Conservation (phyloP, 2,888 invertebrate genomes). For the Metalampra italica region DNA sequence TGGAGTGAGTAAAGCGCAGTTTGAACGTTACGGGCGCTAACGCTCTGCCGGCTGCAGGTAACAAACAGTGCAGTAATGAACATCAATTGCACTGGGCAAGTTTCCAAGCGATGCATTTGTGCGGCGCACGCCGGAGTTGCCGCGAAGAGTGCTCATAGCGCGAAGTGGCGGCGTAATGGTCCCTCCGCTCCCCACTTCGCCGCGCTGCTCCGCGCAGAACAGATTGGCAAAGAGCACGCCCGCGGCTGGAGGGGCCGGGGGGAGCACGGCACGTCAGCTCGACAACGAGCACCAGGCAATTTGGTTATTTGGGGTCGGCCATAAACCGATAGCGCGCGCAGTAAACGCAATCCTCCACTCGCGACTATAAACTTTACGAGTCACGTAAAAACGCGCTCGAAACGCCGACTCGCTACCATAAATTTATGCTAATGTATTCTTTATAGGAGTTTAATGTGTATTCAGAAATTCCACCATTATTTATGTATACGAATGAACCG, state of each 20-base stretch:
- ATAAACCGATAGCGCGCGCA: constrained; percentile 75
- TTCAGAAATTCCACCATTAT: constrained; percentile 78
- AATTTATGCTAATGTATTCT: constrained; percentile 80
- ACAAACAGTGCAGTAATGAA: constrained; percentile 50
- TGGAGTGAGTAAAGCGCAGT: constrained; percentile 5
- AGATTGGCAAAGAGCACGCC: constrained; percentile 22
- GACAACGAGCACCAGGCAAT: constrained; percentile 64
- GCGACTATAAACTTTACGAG: constrained; percentile 79
- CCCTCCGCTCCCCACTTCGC: too few relatives aligned
- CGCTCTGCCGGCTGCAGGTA: constrained; percentile 30
- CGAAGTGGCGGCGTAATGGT: constrained; percentile 39
- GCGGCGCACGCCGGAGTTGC: constrained; percentile 35
- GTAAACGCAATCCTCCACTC: constrained; percentile 78
- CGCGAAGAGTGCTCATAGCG: constrained; percentile 42
- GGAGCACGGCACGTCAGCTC: constrained; percentile 36
- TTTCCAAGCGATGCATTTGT: constrained; percentile 52
- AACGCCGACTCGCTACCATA: constrained; percentile 76
- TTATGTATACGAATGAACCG: constrained; percentile 78
- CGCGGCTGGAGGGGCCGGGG: constrained; percentile 13
- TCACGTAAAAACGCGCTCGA: constrained; percentile 78
- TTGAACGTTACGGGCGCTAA: constrained; percentile 14
- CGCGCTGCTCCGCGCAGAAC: constrained; percentile 21
- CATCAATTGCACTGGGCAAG: constrained; percentile 57
- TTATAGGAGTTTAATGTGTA: constrained; percentile 79
- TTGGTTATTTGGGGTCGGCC: constrained; percentile 76